These are phyloP conservation scores for Stenopsyche tienmushanensis DNA, from an alignment of 1,140 invertebrate species.

Conservation along the genomic window DNA sequence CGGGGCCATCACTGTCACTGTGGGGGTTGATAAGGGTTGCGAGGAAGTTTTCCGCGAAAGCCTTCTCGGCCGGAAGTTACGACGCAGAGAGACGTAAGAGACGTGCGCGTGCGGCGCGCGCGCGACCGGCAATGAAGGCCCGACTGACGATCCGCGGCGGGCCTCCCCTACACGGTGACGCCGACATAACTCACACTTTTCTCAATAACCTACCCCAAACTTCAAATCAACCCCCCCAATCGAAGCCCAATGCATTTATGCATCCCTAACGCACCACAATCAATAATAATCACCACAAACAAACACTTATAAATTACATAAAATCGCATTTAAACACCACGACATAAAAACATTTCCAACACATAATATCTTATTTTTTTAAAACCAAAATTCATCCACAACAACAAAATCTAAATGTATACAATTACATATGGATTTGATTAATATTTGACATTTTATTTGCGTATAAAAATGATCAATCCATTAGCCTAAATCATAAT, in stretches of 20 bases:
- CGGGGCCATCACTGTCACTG: no score
- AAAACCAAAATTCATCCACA: neutral
- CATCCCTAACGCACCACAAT: no score
- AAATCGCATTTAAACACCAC: neutral
- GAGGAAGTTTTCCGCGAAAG: neutral
- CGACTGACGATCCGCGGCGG: slow-evolving; percentile 8
- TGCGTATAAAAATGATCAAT: no score
- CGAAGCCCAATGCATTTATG: no score
- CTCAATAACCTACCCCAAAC: neutral
- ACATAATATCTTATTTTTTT: neutral
- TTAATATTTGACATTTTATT: no score
- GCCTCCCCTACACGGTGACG: slow-evolving; percentile 10
- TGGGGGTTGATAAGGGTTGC: no score
- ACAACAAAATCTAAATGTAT: no score
- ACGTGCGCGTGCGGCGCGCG: slow-evolving; percentile 8
- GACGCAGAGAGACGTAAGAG: neutral
- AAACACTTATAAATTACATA: neutral
- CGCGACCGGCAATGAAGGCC: slow-evolving; percentile 17
- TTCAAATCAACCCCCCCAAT: no score
- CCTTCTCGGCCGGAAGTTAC: neutral
- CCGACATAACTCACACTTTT: neutral
- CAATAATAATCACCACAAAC: no score
- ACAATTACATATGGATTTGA: no score
- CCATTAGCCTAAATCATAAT: no score
- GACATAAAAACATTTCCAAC: neutral